Conservation (phyloP, 2,113 vertebrate species). For the Glaucidium brasilianum region DNA sequence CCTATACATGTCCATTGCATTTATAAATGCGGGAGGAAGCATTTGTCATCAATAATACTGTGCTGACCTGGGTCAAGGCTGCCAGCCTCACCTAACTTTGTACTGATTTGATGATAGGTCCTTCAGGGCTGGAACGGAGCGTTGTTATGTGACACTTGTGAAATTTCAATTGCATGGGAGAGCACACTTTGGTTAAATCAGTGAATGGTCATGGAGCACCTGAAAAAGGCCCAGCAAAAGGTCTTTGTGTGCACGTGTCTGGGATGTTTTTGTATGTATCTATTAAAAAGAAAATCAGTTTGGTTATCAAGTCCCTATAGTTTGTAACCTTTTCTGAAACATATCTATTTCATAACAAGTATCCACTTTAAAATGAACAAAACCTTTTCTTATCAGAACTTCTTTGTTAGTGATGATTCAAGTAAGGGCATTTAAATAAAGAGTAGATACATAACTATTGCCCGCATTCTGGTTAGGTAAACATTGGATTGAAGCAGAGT, state of each 20-base stretch:
- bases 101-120: neutral
- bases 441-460: neutral
- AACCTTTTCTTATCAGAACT: neutral
- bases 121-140: neutral
- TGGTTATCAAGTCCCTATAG: neutral
- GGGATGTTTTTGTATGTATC: neutral
- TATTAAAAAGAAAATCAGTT: neutral
- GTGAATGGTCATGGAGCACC: neutral
- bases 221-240: neutral
- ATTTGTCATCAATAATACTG: neutral
- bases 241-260: neutral
- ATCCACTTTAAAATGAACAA: neutral
- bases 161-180: neutral
- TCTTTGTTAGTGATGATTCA: neutral
- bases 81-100: neutral
- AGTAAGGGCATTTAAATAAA: neutral
- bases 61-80: neutral
- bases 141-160: neutral
- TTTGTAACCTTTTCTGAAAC: neutral
- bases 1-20: accelerated
- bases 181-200: neutral
- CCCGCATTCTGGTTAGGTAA: neutral
- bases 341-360: neutral
- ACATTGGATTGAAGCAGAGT: neutral
- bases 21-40: neutral